These are phyloP conservation scores for Orthosia incerta DNA, from an alignment of 2,888 invertebrate species.

Conservation along the genomic window DNA sequence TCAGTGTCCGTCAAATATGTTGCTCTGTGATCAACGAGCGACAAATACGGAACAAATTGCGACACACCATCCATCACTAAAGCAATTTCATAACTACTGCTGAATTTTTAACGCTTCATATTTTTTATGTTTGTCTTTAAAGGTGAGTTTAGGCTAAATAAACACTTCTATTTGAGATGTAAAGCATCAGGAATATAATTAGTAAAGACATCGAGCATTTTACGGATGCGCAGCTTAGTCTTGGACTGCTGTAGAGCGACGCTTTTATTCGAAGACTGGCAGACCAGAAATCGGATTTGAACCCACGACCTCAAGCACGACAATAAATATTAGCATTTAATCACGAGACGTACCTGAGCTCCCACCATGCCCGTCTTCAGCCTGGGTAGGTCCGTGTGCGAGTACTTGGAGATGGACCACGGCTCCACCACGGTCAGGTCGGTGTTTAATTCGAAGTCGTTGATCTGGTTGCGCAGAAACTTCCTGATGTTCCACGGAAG, in stretches of 20 bases:
- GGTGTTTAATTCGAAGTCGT: conserved; percentile 91
- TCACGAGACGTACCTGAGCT: conserved; percentile 90
- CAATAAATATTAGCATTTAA: too few species aligned
- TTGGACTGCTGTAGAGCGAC: background rate
- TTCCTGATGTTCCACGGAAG: conserved; percentile 94
- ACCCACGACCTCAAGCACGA: too few species aligned
- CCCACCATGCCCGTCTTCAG: conserved; percentile 92
- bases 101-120: background rate
- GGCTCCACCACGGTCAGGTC: conserved; percentile 91
- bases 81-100: conserved; percentile 23
- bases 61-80: conserved; percentile 23
- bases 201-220: too few species aligned
- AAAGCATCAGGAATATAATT: too few species aligned
- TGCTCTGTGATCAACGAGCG: conserved; percentile 9
- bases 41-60: conserved; percentile 16
- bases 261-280: background rate
- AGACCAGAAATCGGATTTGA: too few species aligned
- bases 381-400: conserved; percentile 93
- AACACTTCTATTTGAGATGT: background rate
- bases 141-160: background rate
- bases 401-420: conserved; percentile 92
- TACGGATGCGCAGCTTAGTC: background rate
- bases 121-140: background rate
- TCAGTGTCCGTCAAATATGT: conserved; percentile 1
- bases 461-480: conserved; percentile 93